Evolutionary conservation across 2,888 invertebrate genomes (phyloP).

Genomic region (Torymus auratus): DNA sequence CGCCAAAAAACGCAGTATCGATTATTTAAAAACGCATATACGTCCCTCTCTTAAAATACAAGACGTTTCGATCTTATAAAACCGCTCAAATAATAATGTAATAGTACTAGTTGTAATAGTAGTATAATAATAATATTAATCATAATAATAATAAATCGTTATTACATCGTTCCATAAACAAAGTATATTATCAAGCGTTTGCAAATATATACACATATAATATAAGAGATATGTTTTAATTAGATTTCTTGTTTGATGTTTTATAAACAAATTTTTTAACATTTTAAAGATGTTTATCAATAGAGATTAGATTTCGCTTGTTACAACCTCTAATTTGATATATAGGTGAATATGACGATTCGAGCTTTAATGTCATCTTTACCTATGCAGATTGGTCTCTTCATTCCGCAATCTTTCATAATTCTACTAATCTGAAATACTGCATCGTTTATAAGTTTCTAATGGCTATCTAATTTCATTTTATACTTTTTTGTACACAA

Average conservation of each 20-base stretch:
- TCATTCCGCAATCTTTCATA: slow-evolving; percentile 14
- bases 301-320: slow-evolving; percentile 63
- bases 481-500: slow-evolving; percentile 72
- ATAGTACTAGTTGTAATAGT: slow-evolving; percentile 45
- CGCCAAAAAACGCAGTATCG: slow-evolving; percentile 46
- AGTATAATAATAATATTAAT: slow-evolving; percentile 51
- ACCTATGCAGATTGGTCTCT: slow-evolving; percentile 58
- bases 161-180: slow-evolving; percentile 66
- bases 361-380: slow-evolving; percentile 49
- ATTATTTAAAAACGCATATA: slow-evolving; percentile 46
- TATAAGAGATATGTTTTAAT: slow-evolving; percentile 69
- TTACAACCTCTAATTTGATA: slow-evolving; percentile 72
- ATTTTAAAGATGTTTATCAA: slow-evolving; percentile 67
- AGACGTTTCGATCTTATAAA: slow-evolving; percentile 58
- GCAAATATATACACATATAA: slow-evolving; percentile 74
- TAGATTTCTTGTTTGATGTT: slow-evolving; percentile 13
- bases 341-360: slow-evolving; percentile 43
- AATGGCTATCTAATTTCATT: slow-evolving; percentile 66
- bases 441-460: slow-evolving; percentile 67
- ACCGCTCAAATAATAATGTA: slow-evolving; percentile 54
- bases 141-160: slow-evolving; percentile 61
- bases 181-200: slow-evolving; percentile 67
- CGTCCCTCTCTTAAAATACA: slow-evolving; percentile 32
- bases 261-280: slow-evolving; percentile 11
- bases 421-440: slow-evolving; percentile 67